Evolutionary conservation across 2,888 invertebrate genomes (phyloP), one percentile per base, ranked within the genome.

Genomic region (Xestia sexstrigata): DNA sequence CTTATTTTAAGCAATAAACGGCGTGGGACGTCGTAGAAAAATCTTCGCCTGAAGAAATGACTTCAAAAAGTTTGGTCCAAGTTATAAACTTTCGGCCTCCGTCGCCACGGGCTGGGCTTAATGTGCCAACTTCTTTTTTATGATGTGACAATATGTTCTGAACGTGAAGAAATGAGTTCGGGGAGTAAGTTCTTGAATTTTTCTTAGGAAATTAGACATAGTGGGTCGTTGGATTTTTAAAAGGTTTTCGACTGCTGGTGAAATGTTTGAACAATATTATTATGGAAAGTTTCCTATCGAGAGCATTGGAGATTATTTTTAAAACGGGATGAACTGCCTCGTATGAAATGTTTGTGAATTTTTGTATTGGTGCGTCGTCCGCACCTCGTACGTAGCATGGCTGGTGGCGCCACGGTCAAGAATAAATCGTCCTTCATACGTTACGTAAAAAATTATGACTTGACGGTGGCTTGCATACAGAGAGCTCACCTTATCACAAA

Each of bases 1-100:
- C 96, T 95, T 95, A 95, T 95, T 84, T 95, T 94, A 93, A 93
- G 95, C 94, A 94, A 95, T 95, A 96, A 95, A 96, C 94, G 93
- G 92, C 91, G 91, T 92, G 92, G 91, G 93, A 93, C 91, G 91
- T 91, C 92, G 93, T 93, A 94, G 93, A 94, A 95, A 95, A 95
- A 94, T 95, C 94, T 94, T 93, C 93, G 92, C 90, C 89, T 82
- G 81, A 89, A 92, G 91, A 90, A 91, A 91, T 92, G 91, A 91
- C 90, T 86, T 86, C 89, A 58, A 82, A 85, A 88, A 78, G 84
- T 87, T 84, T 87, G 90, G 90, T 78, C 74, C 85, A 89, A 91
- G 91, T 85, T 79, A 85, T 78, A 89, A 87, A 87, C 89, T 82
- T 80, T 70, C 62, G 78, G 72, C 76, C 47, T 63, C 13, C 35